phyloP scores from a whole-genome alignment of 2,797 vertebrate genomes.

The Parauchenoglanis punctatus region DNA sequence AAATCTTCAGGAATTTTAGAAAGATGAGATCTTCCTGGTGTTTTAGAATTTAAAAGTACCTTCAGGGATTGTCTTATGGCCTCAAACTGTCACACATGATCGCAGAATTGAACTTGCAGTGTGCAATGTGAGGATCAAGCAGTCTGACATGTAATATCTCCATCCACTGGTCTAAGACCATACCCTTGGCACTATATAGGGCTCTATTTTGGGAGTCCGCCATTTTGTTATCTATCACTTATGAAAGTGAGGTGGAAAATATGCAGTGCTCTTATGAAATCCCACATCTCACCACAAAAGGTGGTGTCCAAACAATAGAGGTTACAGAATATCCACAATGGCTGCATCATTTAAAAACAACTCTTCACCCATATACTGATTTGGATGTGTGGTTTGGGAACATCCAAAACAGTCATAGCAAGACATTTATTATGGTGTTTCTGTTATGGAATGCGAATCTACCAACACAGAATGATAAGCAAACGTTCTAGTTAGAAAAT shows the following conservation, averaged over 20 bases:
- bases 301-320: conserved; percentile 13
- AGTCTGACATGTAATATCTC: background rate
- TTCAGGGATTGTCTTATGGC: background rate
- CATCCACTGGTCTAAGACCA: background rate
- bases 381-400: background rate
- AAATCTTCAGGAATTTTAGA: background rate
- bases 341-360: background rate
- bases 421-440: background rate
- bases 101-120: background rate
- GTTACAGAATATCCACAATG: conserved; percentile 8
- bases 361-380: background rate
- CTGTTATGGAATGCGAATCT: background rate
- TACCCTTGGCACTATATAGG: background rate
- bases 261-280: conserved; percentile 1
- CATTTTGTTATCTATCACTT: conserved; percentile 3
- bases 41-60: background rate
- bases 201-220: background rate
- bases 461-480: background rate
- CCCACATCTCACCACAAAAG: background rate
- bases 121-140: background rate
- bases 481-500: background rate
- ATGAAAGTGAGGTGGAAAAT: background rate
- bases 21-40: background rate
- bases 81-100: background rate
- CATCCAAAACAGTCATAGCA: background rate